Evolutionary conservation across 2,113 vertebrate genomes (phyloP).

Genomic region (Onychostoma macrolepis): DNA sequence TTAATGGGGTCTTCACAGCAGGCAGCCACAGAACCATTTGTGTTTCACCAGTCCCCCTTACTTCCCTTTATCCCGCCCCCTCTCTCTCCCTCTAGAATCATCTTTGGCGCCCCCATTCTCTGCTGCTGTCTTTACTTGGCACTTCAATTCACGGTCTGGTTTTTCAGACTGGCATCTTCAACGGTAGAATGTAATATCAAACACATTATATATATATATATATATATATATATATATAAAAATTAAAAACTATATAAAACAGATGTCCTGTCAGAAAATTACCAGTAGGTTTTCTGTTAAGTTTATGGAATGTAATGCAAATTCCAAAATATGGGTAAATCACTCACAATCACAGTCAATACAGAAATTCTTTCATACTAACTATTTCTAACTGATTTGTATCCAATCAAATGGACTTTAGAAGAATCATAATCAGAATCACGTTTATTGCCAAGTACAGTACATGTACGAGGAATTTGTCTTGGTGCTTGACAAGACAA

Average conservation of each 20-base stretch:
- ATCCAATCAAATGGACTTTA: background rate
- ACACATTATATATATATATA: background rate
- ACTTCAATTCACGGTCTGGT: background rate
- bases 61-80: slow-evolving; percentile 23
- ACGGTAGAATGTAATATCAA: background rate
- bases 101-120: background rate
- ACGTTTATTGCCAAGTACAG: too few species aligned
- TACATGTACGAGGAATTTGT: too few species aligned
- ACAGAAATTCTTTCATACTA: background rate
- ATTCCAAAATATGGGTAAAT: background rate
- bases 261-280: background rate
- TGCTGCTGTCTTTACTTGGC: slow-evolving; percentile 33
- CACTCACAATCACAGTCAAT: too few species aligned
- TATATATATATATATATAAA: too few species aligned
- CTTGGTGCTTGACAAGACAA: too few species aligned
- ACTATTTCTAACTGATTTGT: background rate
- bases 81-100: slow-evolving; percentile 25
- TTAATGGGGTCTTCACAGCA: slow-evolving; percentile 71
- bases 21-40: slow-evolving; percentile 62
- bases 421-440: too few species aligned
- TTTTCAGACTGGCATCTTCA: background rate
- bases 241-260: background rate
- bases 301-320: background rate
- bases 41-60: slow-evolving; percentile 54
- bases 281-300: too few species aligned